Conservation (phyloP, 2,888 invertebrate genomes). For the Hypomecis atomaria region DNA sequence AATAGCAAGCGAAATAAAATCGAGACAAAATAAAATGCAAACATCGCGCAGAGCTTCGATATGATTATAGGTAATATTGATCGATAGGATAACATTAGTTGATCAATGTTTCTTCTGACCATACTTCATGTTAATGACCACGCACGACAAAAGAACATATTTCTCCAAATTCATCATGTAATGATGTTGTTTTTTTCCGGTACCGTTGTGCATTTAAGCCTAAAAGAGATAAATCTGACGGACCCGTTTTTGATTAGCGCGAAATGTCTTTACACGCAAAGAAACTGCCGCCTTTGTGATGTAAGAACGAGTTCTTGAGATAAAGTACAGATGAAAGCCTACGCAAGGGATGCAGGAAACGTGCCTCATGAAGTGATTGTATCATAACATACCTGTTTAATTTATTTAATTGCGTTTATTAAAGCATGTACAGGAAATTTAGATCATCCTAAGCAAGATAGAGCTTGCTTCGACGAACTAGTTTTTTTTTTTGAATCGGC, state of each 20-base stretch:
- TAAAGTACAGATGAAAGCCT: slow-evolving; percentile 35
- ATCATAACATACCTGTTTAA: slow-evolving; percentile 7
- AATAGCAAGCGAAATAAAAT: no score
- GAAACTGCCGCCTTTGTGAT: slow-evolving; percentile 37
- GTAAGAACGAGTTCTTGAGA: slow-evolving; percentile 37
- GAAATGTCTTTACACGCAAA: slow-evolving; percentile 37
- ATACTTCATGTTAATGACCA: slow-evolving; percentile 30
- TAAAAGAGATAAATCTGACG: slow-evolving; percentile 35
- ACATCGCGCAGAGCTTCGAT: no score
- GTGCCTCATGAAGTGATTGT: slow-evolving; percentile 4
- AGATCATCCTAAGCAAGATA: slow-evolving; percentile 1
- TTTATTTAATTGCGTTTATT: background rate
- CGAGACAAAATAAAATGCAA: no score
- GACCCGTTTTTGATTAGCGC: slow-evolving; percentile 39
- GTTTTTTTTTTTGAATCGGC: background rate
- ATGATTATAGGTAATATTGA: no score
- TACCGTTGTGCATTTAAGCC: slow-evolving; percentile 40
- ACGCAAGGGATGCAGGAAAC: slow-evolving; percentile 33
- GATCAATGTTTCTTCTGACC: background rate
- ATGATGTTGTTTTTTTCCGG: slow-evolving; percentile 29
- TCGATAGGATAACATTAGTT: no score
- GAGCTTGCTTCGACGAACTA: background rate
- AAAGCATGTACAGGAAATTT: slow-evolving; percentile 3
- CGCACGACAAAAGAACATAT: slow-evolving; percentile 16
- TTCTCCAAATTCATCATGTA: slow-evolving; percentile 30